These are phyloP conservation scores for Cryptotis parvus DNA, from an alignment of 2,113 vertebrate species.

Conservation along the genomic window DNA sequence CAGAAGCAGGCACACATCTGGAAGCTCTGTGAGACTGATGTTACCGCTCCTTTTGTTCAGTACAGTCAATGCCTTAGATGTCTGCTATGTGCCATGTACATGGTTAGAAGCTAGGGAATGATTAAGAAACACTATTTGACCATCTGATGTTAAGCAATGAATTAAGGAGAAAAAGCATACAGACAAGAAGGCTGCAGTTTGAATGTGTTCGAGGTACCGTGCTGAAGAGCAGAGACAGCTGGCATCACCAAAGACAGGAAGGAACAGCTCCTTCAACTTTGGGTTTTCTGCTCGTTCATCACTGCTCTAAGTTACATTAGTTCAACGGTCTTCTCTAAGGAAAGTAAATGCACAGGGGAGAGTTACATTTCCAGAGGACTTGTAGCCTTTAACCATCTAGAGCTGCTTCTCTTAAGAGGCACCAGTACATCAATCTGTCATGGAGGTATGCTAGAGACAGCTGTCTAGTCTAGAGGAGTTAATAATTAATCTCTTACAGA, in stretches of 20 bases:
- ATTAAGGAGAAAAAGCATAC: not conserved
- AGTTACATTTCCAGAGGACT: constrained; percentile 50
- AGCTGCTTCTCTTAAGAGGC: constrained; percentile 13
- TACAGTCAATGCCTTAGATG: not conserved
- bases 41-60: not conserved
- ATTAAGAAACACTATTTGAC: not conserved
- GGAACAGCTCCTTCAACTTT: not conserved
- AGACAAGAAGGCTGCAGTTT: not conserved
- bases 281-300: constrained; percentile 36
- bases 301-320: not conserved
- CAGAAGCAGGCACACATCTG: not conserved
- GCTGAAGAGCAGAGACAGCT: constrained; percentile 42
- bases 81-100: not conserved
- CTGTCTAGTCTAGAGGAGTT: constrained; percentile 6
- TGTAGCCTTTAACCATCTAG: constrained; percentile 24
- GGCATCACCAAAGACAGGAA: not conserved
- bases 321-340: not conserved
- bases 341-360: not conserved
- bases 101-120: not conserved
- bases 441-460: not conserved
- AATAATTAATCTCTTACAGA: constrained; percentile 44
- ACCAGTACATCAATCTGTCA: not conserved
- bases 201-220: not conserved
- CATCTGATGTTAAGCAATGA: not conserved
- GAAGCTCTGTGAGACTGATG: not conserved